These are phyloP conservation scores for Coregonus clupeaformis DNA, from an alignment of 2,113 vertebrate species.

Conservation along the genomic window DNA sequence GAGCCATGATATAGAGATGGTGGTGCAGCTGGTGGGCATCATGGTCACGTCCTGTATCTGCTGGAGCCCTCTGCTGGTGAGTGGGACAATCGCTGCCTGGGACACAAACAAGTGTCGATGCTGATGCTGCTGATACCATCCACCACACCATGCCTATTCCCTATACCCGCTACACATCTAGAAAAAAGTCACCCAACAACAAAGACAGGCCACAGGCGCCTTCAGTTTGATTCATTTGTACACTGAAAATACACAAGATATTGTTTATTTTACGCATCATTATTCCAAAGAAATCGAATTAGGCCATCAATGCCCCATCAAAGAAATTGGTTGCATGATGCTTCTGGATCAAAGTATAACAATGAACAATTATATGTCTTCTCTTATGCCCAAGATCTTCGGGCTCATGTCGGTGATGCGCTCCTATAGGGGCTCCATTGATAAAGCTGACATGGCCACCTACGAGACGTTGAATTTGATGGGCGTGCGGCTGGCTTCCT, in stretches of 20 bases:
- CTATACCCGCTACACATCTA: neutral
- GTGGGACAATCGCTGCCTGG: slow-evolving; percentile 35
- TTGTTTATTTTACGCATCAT: too few species aligned
- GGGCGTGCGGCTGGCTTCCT: slow-evolving; percentile 82
- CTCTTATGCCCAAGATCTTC: slow-evolving; percentile 61
- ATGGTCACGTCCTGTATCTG: slow-evolving; percentile 87
- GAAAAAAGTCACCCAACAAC: neutral
- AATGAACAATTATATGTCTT: slow-evolving; percentile 15
- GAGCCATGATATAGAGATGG: slow-evolving; percentile 89
- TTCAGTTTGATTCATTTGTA: too few species aligned
- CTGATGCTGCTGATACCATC: neutral
- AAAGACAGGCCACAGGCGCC: too few species aligned
- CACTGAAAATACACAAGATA: too few species aligned
- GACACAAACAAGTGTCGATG: neutral
- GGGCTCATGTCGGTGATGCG: slow-evolving; percentile 64
- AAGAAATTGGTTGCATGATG: too few species aligned
- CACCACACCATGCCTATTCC: neutral
- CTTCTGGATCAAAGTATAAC: neutral
- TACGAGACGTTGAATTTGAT: slow-evolving; percentile 75
- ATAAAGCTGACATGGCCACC: slow-evolving; percentile 38
- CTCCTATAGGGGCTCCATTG: slow-evolving; percentile 56
- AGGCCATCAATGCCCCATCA: too few species aligned
- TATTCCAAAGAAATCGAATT: too few species aligned
- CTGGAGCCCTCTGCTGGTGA: slow-evolving; percentile 90
- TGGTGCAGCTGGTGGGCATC: slow-evolving; percentile 87